phyloP scores from a whole-genome alignment of 2,888 invertebrate species.

The Ectropis crepuscularia region DNA sequence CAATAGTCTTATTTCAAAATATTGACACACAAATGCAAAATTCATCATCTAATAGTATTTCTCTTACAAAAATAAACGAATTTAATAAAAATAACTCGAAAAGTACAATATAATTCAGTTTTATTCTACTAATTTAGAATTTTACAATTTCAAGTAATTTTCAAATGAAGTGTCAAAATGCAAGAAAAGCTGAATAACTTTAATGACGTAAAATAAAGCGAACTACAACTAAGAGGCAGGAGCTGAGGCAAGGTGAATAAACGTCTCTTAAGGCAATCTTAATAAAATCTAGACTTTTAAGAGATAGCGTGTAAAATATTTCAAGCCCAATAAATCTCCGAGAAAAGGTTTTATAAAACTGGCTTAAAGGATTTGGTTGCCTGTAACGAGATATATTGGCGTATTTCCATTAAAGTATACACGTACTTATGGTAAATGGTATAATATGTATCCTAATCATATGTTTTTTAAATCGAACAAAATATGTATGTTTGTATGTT shows the following conservation, averaged over 20 bases:
- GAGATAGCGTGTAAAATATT: conserved; percentile 36
- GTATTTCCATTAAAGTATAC: too few species aligned
- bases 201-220: conserved; percentile 32
- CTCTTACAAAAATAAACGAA: neutral
- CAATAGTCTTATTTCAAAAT: neutral
- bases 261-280: conserved; percentile 35
- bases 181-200: neutral
- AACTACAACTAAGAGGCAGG: conserved; percentile 31
- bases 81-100: neutral
- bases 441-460: too few species aligned
- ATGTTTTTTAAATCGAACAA: too few species aligned
- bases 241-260: conserved; percentile 34
- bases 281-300: conserved; percentile 39
- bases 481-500: too few species aligned
- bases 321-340: conserved; percentile 20
- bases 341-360: conserved; percentile 16
- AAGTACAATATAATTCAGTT: too few species aligned
- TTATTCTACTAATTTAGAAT: too few species aligned
- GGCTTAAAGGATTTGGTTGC: conserved; percentile 4
- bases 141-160: neutral
- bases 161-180: neutral
- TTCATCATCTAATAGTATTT: too few species aligned
- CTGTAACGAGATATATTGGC: neutral
- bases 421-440: too few species aligned
- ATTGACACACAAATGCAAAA: too few species aligned